Evolutionary conservation across 2,797 vertebrate species (phyloP).

Genomic region (Basileuterus tristriatus): DNA sequence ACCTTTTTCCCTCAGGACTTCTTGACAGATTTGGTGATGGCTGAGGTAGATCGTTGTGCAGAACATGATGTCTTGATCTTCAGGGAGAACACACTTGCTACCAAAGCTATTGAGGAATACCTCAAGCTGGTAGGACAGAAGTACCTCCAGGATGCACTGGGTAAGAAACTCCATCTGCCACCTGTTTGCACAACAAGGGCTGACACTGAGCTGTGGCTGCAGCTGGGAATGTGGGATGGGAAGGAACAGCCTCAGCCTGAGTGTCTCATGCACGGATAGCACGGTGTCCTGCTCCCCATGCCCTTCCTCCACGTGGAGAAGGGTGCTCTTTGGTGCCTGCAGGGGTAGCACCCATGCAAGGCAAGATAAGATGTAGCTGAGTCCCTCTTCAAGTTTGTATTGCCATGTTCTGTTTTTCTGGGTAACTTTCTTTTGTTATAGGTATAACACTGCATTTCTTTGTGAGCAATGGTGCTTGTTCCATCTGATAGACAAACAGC

Average conservation of each 20-base stretch:
- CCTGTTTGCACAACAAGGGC: not conserved
- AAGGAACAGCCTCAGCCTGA: not conserved
- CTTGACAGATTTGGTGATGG: constrained; percentile 94
- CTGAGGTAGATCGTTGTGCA: constrained; percentile 94
- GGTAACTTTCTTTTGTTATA: not conserved
- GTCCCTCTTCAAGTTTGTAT: not conserved
- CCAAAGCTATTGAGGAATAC: constrained; percentile 96
- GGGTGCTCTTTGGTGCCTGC: not conserved
- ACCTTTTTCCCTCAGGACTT: constrained; percentile 85
- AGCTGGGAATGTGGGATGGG: not conserved
- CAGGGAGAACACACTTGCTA: constrained; percentile 96
- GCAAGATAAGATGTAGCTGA: not conserved
- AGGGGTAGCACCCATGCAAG: not conserved
- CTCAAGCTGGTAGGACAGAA: constrained; percentile 96
- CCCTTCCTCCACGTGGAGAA: not conserved
- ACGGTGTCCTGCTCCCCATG: not conserved
- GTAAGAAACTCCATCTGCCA: constrained; percentile 73
- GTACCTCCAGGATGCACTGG: constrained; percentile 93
- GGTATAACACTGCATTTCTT: not conserved
- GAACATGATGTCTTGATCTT: constrained; percentile 96
- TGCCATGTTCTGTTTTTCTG: not conserved
- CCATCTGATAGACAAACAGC: accelerated
- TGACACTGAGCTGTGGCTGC: not conserved
- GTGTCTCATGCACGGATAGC: not conserved
- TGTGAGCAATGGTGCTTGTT: not conserved